Percentiles rank a stretch among this genome's conserved stretches.
These are phyloP conservation scores for Brachyalestes nurse DNA, from an alignment of 2,797 vertebrate genomes.

Conservation along the genomic window DNA sequence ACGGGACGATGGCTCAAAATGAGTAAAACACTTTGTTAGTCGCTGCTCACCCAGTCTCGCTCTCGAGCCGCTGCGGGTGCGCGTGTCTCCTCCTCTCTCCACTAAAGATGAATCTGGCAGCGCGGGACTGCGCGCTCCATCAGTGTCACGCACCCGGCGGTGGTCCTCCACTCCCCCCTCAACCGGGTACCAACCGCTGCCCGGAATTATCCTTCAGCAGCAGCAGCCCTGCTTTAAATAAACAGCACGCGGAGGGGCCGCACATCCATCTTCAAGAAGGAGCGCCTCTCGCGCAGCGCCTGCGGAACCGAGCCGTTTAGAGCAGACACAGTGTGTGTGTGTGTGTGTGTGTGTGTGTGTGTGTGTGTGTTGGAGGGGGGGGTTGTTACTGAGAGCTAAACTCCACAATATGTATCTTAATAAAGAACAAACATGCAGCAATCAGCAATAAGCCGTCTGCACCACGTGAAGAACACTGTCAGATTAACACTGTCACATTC, in stretches of 20 bases:
- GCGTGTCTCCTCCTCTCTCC: slow-evolving; percentile 56
- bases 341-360: too few relatives aligned
- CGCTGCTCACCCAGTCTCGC: not conserved
- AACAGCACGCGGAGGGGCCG: slow-evolving; percentile 85
- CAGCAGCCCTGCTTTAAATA: slow-evolving; percentile 91
- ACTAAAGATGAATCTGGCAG: slow-evolving; percentile 86
- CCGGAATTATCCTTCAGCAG: slow-evolving; percentile 88
- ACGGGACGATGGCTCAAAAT: not conserved
- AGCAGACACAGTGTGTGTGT: not conserved
- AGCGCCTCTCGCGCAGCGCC: slow-evolving; percentile 37
- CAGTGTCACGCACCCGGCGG: slow-evolving; percentile 85
- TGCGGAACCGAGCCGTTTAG: slow-evolving; percentile 35
- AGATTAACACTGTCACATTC: not conserved
- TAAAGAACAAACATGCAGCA: slow-evolving; percentile 7
- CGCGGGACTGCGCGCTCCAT: slow-evolving; percentile 83
- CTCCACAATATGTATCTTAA: slow-evolving; percentile 16
- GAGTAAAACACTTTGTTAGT: not conserved
- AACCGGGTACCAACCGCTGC: slow-evolving; percentile 87
- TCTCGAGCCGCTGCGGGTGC: slow-evolving; percentile 61
- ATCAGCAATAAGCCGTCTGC: not conserved
- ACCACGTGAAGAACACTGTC: slow-evolving; percentile 3
- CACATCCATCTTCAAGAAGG: slow-evolving; percentile 85
- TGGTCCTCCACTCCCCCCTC: slow-evolving; percentile 85
- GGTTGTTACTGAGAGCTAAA: not conserved
- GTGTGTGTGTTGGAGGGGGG: too few relatives aligned